A percentile compares a stretch with the other conserved stretches of the same genome.
Evolutionary conservation across 2,113 vertebrate species (phyloP).

Genomic region (Psilopsiagon aymara): DNA sequence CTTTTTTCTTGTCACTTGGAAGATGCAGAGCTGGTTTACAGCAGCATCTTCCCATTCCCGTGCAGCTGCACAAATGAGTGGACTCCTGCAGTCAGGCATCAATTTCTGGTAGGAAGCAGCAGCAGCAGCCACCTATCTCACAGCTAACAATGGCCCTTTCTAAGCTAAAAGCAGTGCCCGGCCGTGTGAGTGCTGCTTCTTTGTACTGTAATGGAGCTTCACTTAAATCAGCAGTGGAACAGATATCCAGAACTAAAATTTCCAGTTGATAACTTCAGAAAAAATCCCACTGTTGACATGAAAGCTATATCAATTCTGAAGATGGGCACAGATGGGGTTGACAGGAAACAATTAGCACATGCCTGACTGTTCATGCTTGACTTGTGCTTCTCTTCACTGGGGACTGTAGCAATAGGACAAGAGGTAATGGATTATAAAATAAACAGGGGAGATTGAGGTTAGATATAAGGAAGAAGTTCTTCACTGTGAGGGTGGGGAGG

Average conservation of each 20-base stretch:
- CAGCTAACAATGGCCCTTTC: neutral
- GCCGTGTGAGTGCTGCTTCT: neutral
- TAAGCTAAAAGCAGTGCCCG: neutral
- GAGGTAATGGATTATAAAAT: neutral
- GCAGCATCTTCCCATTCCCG: neutral
- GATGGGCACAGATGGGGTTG: neutral
- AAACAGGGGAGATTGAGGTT: neutral
- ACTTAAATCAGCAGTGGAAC: neutral
- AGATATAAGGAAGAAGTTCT: neutral
- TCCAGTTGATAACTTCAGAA: neutral
- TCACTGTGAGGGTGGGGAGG: neutral
- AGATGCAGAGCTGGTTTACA: neutral
- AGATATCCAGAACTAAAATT: neutral
- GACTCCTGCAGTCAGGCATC: neutral
- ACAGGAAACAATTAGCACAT: neutral
- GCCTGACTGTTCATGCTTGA: neutral
- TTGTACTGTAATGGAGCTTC: neutral
- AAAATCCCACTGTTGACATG: neutral
- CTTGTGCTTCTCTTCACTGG: neutral
- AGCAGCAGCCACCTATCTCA: neutral
- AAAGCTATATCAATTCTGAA: neutral
- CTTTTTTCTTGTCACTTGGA: neutral
- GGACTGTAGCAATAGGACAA: neutral
- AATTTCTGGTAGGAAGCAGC: neutral
- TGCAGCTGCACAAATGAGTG: neutral